Conservation (phyloP, 2,797 vertebrate species). For the Ispidina picta region DNA sequence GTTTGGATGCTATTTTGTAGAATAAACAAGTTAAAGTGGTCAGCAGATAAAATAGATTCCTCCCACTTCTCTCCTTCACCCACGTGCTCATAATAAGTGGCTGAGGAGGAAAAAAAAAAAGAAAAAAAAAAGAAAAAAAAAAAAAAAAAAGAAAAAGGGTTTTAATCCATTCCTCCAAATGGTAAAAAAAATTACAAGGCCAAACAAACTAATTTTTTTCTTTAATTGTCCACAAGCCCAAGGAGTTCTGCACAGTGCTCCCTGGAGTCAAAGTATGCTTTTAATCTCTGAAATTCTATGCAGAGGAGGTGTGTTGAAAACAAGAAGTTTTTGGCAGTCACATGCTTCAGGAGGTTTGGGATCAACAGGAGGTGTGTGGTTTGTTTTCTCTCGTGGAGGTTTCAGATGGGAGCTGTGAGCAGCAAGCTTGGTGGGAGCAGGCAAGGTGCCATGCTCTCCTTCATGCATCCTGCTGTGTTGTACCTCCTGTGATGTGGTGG, state of each 20-base stretch:
- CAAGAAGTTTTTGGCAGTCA: background rate
- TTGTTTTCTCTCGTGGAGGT: background rate
- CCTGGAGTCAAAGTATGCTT: background rate
- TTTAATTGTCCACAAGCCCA: background rate
- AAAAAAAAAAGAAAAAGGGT: background rate
- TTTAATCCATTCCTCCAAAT: background rate
- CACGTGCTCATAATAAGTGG: background rate
- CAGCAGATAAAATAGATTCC: slow-evolving; percentile 58
- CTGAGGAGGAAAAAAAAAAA: background rate
- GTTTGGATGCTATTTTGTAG: slow-evolving; percentile 44
- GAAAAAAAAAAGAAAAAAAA: background rate
- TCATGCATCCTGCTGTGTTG: background rate
- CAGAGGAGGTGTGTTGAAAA: background rate
- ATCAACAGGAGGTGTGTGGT: background rate
- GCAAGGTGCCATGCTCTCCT: background rate
- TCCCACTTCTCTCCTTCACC: slow-evolving; percentile 38
- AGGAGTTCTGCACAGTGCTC: background rate
- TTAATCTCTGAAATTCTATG: background rate
- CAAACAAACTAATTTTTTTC: slow-evolving; percentile 15
- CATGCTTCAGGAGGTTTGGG: background rate
- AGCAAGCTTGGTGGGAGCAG: background rate
- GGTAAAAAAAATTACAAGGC: slow-evolving; percentile 35
- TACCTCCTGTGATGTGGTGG: background rate
- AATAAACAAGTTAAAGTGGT: slow-evolving; percentile 55
- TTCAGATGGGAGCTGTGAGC: background rate